Conservation (phyloP, 92 coral and sea anemone genomes). For the Ricordea florida region DNA sequence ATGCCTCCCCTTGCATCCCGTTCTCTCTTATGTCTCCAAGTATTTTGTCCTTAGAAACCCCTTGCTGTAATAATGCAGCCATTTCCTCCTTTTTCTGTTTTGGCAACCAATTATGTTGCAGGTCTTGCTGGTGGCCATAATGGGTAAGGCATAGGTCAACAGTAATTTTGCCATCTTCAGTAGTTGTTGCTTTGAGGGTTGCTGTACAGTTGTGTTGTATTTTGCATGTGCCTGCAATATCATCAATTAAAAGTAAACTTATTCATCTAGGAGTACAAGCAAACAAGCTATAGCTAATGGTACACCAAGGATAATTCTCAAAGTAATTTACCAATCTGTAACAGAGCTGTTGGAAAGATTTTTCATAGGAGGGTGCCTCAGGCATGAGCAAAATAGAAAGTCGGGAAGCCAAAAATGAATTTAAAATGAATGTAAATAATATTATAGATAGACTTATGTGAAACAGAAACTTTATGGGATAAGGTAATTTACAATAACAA, state of each 20-base stretch:
- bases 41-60: slow-evolving; percentile 46
- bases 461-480: too few species aligned
- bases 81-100: slow-evolving; percentile 38
- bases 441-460: too few species aligned
- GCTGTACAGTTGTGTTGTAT: slow-evolving; percentile 55
- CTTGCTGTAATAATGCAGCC: slow-evolving; percentile 66
- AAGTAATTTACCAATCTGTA: too few species aligned
- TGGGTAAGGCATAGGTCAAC: slow-evolving; percentile 52
- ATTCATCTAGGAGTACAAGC: too few species aligned
- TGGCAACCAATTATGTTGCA: slow-evolving; percentile 46
- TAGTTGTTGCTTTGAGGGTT: slow-evolving; percentile 16
- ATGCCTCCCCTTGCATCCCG: background rate
- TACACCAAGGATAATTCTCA: too few species aligned
- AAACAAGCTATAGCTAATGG: too few species aligned
- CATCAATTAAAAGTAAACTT: background rate
- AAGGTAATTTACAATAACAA: too few species aligned
- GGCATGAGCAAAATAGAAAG: too few species aligned
- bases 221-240: slow-evolving; percentile 57
- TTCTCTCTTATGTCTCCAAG: slow-evolving; percentile 45
- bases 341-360: too few species aligned
- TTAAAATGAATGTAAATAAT: too few species aligned
- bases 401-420: too few species aligned
- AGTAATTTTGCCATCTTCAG: background rate
- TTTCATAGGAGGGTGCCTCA: too few species aligned
- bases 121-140: slow-evolving; percentile 42